Evolutionary conservation across 2,113 vertebrate species (phyloP).

Genomic region (Esox niger): DNA sequence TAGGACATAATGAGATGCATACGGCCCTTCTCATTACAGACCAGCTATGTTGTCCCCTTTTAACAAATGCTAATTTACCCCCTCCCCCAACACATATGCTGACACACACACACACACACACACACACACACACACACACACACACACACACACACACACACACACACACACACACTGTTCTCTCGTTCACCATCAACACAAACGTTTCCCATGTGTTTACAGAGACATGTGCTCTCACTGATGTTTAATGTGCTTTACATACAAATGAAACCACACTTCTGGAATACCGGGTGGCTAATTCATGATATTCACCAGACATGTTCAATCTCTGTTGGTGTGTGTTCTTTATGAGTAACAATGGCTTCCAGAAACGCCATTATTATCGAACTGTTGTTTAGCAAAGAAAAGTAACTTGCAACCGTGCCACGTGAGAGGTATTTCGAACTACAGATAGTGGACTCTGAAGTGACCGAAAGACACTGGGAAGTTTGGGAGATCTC

Average conservation of each 20-base stretch:
- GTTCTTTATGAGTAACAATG: no score
- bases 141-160: slow-evolving; percentile 4
- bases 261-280: slow-evolving; percentile 17
- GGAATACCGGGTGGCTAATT: neutral
- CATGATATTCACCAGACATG: no score
- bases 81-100: no score
- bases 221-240: slow-evolving; percentile 1
- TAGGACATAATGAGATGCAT: slow-evolving; percentile 63
- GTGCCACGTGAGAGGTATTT: no score
- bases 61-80: slow-evolving; percentile 60
- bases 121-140: neutral
- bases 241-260: neutral
- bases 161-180: slow-evolving; percentile 8
- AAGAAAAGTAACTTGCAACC: no score
- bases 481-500: no score
- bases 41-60: slow-evolving; percentile 50
- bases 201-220: neutral
- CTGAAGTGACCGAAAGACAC: no score
- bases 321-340: no score
- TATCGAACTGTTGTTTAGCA: no score
- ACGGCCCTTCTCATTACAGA: slow-evolving; percentile 61
- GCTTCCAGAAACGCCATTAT: no score
- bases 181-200: no score
- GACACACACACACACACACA: slow-evolving; percentile 15
- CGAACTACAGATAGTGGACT: no score